Conservation (phyloP, 2,888 invertebrate genomes). For the Synergus laeviventris region DNA sequence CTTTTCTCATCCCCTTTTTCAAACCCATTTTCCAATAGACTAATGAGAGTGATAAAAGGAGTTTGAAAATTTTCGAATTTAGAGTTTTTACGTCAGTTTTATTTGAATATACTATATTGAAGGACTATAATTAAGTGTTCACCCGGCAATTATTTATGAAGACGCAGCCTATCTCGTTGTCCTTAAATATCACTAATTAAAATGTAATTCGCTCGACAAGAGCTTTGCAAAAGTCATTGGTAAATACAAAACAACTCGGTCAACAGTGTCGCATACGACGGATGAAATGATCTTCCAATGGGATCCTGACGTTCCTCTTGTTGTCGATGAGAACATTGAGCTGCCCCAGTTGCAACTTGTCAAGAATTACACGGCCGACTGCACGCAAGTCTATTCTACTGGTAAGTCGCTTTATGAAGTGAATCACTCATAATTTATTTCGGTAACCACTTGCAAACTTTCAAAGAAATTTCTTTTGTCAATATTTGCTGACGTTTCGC, state of each 20-base stretch:
- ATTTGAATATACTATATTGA: neutral
- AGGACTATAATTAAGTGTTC: neutral
- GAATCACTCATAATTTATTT: slow-evolving; percentile 18
- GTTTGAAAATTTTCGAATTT: no score
- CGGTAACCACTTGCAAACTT: slow-evolving; percentile 1
- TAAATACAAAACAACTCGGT: slow-evolving; percentile 65
- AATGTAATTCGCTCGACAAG: slow-evolving; percentile 25
- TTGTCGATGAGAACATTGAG: slow-evolving; percentile 93
- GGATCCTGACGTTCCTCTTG: slow-evolving; percentile 93
- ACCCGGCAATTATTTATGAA: neutral
- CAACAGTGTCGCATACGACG: slow-evolving; percentile 93
- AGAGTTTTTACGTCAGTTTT: no score
- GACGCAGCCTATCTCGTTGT: neutral
- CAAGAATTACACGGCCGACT: slow-evolving; percentile 92
- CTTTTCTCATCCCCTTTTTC: no score
- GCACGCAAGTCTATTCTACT: slow-evolving; percentile 94
- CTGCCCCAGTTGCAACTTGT: slow-evolving; percentile 92
- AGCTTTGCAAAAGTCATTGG: slow-evolving; percentile 18
- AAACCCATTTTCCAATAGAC: no score
- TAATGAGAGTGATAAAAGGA: no score
- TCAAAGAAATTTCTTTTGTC: slow-evolving; percentile 19
- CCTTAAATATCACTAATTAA: slow-evolving; percentile 1
- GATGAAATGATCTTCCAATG: slow-evolving; percentile 96
- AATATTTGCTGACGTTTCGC: neutral
- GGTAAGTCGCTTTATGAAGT: slow-evolving; percentile 77